Conservation (phyloP, 2,797 vertebrate species). For the Paratrypauchen microcephalus region DNA sequence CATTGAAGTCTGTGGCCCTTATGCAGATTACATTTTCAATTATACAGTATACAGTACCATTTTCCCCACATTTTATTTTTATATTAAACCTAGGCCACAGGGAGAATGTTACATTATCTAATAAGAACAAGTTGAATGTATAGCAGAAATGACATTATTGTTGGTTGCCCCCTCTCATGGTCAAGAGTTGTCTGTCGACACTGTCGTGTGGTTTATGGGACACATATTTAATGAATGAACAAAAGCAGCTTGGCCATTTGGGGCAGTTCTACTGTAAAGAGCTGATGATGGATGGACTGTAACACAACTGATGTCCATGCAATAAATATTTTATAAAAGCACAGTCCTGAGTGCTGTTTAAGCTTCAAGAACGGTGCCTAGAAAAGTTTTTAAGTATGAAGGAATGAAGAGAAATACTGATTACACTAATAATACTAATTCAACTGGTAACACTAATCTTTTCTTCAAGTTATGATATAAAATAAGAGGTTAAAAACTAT, state of each 20-base stretch:
- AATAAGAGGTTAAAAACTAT: too few species aligned
- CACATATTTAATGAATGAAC: slow-evolving; percentile 37
- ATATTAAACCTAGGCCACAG: neutral
- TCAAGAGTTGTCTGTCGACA: neutral
- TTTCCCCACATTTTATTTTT: neutral
- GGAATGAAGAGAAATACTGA: neutral
- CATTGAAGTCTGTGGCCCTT: neutral
- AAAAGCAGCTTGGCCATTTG: slow-evolving; percentile 15
- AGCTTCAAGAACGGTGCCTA: neutral
- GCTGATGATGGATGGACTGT: slow-evolving; percentile 22
- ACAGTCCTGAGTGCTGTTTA: neutral
- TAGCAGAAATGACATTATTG: slow-evolving; percentile 4
- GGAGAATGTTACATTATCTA: neutral
- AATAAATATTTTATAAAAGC: slow-evolving; percentile 9
- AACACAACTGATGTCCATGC: slow-evolving; percentile 19
- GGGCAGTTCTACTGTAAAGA: slow-evolving; percentile 27
- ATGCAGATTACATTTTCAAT: slow-evolving; percentile 6
- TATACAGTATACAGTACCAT: neutral
- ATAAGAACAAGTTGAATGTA: slow-evolving; percentile 3
- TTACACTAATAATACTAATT: too few species aligned
- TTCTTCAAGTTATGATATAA: neutral
- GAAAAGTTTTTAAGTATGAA: neutral
- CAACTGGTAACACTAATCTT: too few species aligned
- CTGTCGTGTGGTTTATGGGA: slow-evolving; percentile 37
- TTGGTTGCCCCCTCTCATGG: neutral